Conservation (phyloP, 2,888 invertebrate species). For the Apotomis turbidana region DNA sequence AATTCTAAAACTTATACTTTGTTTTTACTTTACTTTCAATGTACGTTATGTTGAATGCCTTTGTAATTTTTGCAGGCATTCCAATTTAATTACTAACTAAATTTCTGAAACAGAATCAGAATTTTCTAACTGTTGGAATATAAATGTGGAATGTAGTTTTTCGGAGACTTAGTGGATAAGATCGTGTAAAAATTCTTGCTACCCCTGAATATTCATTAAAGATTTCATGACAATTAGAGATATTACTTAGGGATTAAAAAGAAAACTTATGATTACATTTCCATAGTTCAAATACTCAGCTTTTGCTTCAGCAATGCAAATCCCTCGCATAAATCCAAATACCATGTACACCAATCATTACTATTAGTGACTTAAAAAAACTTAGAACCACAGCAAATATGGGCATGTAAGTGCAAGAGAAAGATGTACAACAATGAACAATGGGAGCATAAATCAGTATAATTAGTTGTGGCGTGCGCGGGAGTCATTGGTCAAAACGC, state of each 20-base stretch:
- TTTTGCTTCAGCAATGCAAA: no score
- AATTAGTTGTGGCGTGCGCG: conserved; percentile 90
- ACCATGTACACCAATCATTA: conserved; percentile 34
- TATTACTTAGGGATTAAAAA: neutral
- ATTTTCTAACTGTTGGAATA: no score
- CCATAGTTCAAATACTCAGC: neutral
- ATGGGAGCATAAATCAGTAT: conserved; percentile 97
- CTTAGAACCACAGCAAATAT: conserved; percentile 59
- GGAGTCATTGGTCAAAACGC: conserved; percentile 87
- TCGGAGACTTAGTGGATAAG: no score
- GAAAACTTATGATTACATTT: neutral
- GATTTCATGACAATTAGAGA: neutral
- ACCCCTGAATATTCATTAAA: no score
- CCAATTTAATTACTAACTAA: no score
- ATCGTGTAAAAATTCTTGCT: no score
- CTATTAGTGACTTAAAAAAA: conserved; percentile 53
- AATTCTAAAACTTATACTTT: no score
- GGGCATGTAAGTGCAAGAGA: conserved; percentile 75
- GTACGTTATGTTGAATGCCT: no score
- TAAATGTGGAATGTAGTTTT: no score
- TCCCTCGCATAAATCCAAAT: conserved; percentile 6
- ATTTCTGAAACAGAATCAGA: no score
- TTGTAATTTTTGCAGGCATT: no score
- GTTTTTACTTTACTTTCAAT: no score
- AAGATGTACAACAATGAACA: conserved; percentile 92